Percentiles rank a stretch among this genome's conserved stretches.
phyloP scores from a whole-genome alignment of 2,888 invertebrate genomes.

The Idaea aversata region DNA sequence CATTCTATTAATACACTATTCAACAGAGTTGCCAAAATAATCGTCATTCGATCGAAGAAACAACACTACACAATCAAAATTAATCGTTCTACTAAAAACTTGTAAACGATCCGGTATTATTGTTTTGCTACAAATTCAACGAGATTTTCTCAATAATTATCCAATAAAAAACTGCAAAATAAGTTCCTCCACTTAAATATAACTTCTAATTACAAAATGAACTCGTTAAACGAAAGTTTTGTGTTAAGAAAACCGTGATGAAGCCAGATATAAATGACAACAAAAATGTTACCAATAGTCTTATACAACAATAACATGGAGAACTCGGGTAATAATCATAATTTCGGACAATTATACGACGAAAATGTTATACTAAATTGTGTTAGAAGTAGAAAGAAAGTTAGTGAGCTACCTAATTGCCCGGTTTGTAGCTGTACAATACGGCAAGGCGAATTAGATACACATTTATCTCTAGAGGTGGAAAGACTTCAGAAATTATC shows the following conservation, averaged over 20 bases:
- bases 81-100: slow-evolving; percentile 37
- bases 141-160: slow-evolving; percentile 34
- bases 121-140: slow-evolving; percentile 49
- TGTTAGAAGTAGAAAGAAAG: slow-evolving; percentile 81
- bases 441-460: slow-evolving; percentile 89
- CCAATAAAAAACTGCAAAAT: slow-evolving; percentile 52
- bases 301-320: slow-evolving; percentile 70
- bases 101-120: slow-evolving; percentile 49
- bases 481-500: slow-evolving; percentile 65
- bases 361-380: slow-evolving; percentile 70
- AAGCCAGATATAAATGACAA: slow-evolving; percentile 59
- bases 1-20: not conserved
- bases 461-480: slow-evolving; percentile 90
- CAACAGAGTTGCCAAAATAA: not conserved
- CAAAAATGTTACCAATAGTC: slow-evolving; percentile 70
- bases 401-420: slow-evolving; percentile 87
- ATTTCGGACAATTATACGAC: slow-evolving; percentile 55
- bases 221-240: slow-evolving; percentile 41
- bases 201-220: slow-evolving; percentile 46
- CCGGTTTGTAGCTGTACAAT: slow-evolving; percentile 94
- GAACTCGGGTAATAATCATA: slow-evolving; percentile 56
- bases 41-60: slow-evolving; percentile 4
- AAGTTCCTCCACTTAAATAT: slow-evolving; percentile 45
- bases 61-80: slow-evolving; percentile 16
- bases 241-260: slow-evolving; percentile 54